These are phyloP conservation scores for Ophion costatus DNA, from an alignment of 2,888 invertebrate genomes.

Conservation along the genomic window DNA sequence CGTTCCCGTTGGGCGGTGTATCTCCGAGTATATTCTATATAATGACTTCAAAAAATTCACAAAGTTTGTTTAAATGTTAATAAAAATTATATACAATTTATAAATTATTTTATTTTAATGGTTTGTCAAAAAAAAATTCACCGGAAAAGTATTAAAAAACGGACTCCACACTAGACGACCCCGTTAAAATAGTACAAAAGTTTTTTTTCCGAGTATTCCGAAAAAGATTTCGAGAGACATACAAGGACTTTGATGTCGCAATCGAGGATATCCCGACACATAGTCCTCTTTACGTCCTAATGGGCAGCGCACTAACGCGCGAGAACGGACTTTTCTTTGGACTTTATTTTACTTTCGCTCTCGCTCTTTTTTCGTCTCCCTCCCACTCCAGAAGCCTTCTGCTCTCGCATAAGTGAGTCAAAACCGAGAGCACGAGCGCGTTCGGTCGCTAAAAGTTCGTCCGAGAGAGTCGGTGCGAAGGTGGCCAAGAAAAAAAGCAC, in stretches of 20 bases:
- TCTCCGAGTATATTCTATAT: no score
- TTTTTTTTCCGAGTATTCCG: no score
- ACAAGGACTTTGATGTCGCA: background rate
- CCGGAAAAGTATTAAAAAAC: no score
- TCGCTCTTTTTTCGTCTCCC: slow-evolving; percentile 2
- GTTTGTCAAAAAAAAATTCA: no score
- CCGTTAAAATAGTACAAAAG: no score
- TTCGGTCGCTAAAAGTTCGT: slow-evolving; percentile 59
- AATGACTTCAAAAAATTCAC: no score
- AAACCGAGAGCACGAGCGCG: slow-evolving; percentile 46
- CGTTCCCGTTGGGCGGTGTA: no score
- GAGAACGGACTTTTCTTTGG: slow-evolving; percentile 24
- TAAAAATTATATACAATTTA: no score
- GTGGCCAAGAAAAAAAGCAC: slow-evolving; percentile 41
- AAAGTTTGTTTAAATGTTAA: no score
- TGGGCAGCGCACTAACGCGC: slow-evolving; percentile 28
- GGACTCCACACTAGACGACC: no score
- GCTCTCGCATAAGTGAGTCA: slow-evolving; percentile 46
- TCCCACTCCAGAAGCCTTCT: slow-evolving; percentile 4
- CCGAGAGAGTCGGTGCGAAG: slow-evolving; percentile 13
- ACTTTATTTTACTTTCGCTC: background rate
- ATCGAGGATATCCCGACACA: background rate
- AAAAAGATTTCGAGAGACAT: no score
- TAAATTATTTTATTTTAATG: no score
- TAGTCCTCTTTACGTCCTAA: slow-evolving; percentile 14